phyloP scores from a whole-genome alignment of 1,140 invertebrate species.

The Zophobas atratus region DNA sequence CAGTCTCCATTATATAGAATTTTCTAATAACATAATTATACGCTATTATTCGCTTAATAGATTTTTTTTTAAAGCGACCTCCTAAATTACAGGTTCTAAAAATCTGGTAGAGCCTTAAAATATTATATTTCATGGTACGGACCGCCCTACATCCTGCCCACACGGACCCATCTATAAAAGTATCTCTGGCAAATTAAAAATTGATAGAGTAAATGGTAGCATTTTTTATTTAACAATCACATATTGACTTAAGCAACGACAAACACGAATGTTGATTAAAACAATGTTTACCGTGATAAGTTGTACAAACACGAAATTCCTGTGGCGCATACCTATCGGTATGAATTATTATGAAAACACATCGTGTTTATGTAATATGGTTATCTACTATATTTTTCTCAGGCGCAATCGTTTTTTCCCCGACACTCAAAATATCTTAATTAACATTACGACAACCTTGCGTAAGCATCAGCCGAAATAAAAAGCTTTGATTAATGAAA shows the following conservation, averaged over 20 bases:
- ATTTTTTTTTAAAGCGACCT: neutral
- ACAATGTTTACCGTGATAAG: conserved; percentile 21
- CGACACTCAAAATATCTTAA: too few relatives aligned
- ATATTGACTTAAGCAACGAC: conserved; percentile 2
- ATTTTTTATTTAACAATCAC: conserved; percentile 11
- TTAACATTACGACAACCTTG: too few relatives aligned
- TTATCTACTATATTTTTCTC: neutral
- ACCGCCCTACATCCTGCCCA: conserved; percentile 1
- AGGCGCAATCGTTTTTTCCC: too few relatives aligned
- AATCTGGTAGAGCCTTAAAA: neutral
- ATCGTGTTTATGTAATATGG: neutral
- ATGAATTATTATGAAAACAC: neutral
- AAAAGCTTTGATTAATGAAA: conserved; percentile 7
- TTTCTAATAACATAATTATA: conserved; percentile 5
- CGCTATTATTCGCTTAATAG: neutral
- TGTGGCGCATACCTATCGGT: conserved; percentile 5
- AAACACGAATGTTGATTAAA: conserved; percentile 28
- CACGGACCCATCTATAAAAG: neutral
- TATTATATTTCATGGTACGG: neutral
- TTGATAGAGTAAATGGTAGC: neutral
- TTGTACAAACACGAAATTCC: conserved; percentile 5
- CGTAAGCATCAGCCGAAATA: neutral
- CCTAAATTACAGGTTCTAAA: conserved; percentile 7
- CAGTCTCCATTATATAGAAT: neutral
- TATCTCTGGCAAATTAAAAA: conserved; percentile 1